Evolutionary conservation across 2,888 invertebrate species (phyloP).

Genomic region (Drosophila quinaria): DNA sequence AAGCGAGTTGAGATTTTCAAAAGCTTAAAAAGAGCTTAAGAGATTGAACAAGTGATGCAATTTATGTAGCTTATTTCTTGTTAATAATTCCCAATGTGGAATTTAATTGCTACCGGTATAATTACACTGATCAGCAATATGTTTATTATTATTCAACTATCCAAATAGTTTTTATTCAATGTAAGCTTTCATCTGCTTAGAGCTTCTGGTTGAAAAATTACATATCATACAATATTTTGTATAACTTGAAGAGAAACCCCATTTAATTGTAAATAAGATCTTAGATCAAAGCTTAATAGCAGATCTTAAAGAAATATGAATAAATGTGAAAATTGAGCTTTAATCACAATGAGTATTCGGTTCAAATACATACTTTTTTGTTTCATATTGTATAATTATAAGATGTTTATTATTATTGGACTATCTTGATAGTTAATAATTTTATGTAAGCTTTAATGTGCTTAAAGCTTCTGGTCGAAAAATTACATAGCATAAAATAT

Average conservation of each 20-base stretch:
- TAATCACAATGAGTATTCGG: background rate
- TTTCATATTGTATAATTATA: no score
- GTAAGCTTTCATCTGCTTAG: background rate
- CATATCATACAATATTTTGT: no score
- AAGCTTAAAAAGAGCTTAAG: conserved; percentile 1
- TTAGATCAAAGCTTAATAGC: no score
- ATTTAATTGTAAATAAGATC: no score
- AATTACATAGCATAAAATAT: no score
- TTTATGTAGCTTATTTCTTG: conserved; percentile 4
- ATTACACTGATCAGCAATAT: conserved; percentile 1
- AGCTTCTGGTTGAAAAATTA: no score
- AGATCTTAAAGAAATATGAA: background rate
- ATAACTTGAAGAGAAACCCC: no score
- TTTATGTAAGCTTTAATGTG: background rate
- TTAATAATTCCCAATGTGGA: background rate
- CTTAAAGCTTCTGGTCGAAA: background rate
- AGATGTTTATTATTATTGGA: no score
- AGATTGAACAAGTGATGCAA: conserved; percentile 12
- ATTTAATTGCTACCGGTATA: background rate
- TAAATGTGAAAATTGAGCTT: no score
- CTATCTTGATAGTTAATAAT: no score
- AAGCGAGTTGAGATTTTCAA: conserved; percentile 7
- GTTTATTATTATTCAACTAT: background rate
- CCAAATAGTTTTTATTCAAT: no score
- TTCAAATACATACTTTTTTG: background rate